Percentiles rank a stretch among this genome's conserved stretches.
These are phyloP conservation scores for Ametastegia equiseti DNA, from an alignment of 2,888 invertebrate genomes.

Conservation along the genomic window DNA sequence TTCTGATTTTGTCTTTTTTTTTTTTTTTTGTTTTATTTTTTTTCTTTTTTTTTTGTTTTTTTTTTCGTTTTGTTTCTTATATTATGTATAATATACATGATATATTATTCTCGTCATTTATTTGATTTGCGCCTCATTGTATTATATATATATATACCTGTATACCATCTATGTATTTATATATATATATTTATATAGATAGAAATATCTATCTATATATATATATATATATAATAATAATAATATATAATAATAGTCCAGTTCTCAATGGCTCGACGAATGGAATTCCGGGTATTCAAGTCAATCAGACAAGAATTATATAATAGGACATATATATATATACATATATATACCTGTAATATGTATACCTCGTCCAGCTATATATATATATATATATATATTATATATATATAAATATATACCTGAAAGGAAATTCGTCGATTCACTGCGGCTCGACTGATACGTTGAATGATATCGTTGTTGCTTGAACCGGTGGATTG, in stretches of 20 bases:
- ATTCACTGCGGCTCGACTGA: not conserved
- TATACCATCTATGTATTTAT: not conserved
- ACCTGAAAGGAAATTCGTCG: conserved; percentile 6
- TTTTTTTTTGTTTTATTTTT: not conserved
- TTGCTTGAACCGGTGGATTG: not conserved
- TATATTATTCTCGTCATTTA: not conserved
- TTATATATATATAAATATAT: too few relatives aligned
- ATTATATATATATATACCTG: not conserved
- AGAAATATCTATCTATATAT: too few relatives aligned
- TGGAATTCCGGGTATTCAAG: not conserved
- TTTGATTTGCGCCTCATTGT: not conserved
- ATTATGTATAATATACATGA: too few relatives aligned
- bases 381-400: too few relatives aligned
- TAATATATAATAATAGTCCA: not conserved
- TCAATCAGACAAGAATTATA: too few relatives aligned
- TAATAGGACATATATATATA: too few relatives aligned
- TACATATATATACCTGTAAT: too few relatives aligned
- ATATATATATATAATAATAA: not conserved
- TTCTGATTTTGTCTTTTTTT: not conserved
- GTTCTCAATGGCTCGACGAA: not conserved
- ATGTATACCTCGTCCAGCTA: too few relatives aligned
- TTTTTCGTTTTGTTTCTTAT: too few relatives aligned
- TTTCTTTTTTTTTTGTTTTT: not conserved
- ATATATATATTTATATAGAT: not conserved
- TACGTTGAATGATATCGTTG: conserved; percentile 12